Evolutionary conservation across 2,888 invertebrate genomes (phyloP).

Genomic region (Diadegma fenestrale): DNA sequence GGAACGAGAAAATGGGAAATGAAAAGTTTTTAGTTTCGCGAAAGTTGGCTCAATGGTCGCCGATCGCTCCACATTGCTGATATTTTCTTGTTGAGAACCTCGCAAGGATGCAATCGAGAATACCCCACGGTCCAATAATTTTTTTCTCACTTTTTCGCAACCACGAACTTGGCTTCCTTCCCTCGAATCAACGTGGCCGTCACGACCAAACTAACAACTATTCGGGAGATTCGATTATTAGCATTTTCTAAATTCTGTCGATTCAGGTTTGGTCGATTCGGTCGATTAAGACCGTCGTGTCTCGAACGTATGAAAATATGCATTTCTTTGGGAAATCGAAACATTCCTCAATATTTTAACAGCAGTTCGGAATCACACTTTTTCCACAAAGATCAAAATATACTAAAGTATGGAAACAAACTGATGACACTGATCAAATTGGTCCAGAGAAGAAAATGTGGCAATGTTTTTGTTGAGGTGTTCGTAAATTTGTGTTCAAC

Average conservation of each 20-base stretch:
- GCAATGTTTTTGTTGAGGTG: not conserved
- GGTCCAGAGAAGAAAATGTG: no score
- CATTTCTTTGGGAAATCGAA: not conserved
- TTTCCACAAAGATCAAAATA: not conserved
- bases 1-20: slow-evolving; percentile 23
- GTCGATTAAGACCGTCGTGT: not conserved
- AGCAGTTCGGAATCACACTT: not conserved
- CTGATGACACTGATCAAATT: not conserved
- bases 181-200: not conserved
- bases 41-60: slow-evolving; percentile 37
- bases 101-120: slow-evolving; percentile 24
- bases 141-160: slow-evolving; percentile 36
- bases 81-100: slow-evolving; percentile 37
- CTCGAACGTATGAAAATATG: not conserved
- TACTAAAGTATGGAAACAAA: not conserved
- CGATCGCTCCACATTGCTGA: slow-evolving; percentile 24
- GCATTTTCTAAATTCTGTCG: not conserved
- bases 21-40: slow-evolving; percentile 56
- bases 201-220: not conserved
- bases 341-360: not conserved
- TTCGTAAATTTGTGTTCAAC: not conserved
- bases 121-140: slow-evolving; percentile 54
- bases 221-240: not conserved
- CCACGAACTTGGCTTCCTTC: slow-evolving; percentile 6
- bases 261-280: no score